Conservation (phyloP, 2,113 vertebrate species). For the Cinclus cinclus region DNA sequence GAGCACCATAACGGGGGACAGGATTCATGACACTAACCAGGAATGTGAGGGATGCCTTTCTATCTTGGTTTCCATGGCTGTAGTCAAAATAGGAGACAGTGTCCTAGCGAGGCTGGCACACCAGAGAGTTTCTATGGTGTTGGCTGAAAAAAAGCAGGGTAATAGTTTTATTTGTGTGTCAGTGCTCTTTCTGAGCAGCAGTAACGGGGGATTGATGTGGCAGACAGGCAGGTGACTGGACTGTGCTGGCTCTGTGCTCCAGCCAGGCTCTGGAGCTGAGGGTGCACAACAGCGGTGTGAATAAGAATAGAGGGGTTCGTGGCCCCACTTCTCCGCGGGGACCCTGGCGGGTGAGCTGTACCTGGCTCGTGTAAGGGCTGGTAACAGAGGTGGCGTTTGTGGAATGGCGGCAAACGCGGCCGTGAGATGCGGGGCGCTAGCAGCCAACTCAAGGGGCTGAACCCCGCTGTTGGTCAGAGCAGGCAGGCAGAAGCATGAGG, state of each 20-base stretch:
- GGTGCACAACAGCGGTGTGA: background rate
- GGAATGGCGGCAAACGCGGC: background rate
- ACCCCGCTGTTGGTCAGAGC: fast-evolving
- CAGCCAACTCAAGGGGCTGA: fast-evolving
- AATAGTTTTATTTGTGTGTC: background rate
- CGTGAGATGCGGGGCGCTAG: background rate
- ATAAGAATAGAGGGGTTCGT: background rate
- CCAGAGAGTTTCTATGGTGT: background rate
- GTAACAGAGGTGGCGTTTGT: background rate
- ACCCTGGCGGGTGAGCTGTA: background rate
- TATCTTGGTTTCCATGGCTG: constrained; percentile 4
- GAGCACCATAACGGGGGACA: background rate
- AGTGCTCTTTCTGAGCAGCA: background rate
- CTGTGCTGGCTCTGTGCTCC: background rate
- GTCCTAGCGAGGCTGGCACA: background rate
- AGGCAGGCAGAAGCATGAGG: fast-evolving
- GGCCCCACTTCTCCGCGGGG: background rate
- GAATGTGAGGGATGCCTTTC: background rate
- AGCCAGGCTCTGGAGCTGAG: background rate
- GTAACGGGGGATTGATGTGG: background rate
- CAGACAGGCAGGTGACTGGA: background rate
- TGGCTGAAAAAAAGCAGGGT: background rate
- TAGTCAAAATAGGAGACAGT: constrained; percentile 22
- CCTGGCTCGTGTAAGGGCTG: background rate
- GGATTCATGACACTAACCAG: background rate